Base-by-base conservation (phyloP, 2,888 invertebrate species). In the Trilocha varians region DNA sequence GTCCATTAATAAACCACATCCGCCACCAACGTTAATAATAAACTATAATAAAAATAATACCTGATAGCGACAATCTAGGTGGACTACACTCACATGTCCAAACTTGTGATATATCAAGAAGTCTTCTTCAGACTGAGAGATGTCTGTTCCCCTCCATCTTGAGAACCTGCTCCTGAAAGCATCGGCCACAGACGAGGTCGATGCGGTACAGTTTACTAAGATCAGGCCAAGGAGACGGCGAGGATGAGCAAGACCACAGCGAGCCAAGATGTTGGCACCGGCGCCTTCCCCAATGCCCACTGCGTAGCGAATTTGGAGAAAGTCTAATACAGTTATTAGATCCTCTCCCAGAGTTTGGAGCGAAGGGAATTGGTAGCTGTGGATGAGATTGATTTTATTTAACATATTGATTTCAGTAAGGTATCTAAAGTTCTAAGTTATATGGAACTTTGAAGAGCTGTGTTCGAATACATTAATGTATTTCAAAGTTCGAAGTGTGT, bases 71-170 rank as follows among this genome's bases (percentile, higher is more conserved):
- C 57, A 78, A 62, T 57, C 65, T 57, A 72, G 61, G 50, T 55
- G 62, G 55, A 49, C 53, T 54, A 59, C 70, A 91, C 94, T 91
- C 89, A 95, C 95, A 80, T 93, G 92, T 74, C 96, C 96, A 77
- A 96, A 96, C 87, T 95, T 94, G 77, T 96, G 96, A 70, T 94
- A 92, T 60, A 95, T 90, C 52, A 96, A 88, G 75, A 95, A 96
- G 61, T 94, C 92, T 79, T 95, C 95, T 46, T 95, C 94, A 2
- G 94, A 93, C 53, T 94, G 94, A 44, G 93, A 93, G 78, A 96
- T 94, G 65, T 91, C 92, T 18, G 93, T 89, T 44, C 94, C 90
- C 62, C 91, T 92, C 93, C 95, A 94, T 59, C 92, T 90, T 49
- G 95, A 93, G 68, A 95, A 91, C 89, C 95, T 91, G 64, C 91